These are phyloP conservation scores for Riparia riparia DNA, from an alignment of 2,113 vertebrate genomes.

Conservation along the genomic window DNA sequence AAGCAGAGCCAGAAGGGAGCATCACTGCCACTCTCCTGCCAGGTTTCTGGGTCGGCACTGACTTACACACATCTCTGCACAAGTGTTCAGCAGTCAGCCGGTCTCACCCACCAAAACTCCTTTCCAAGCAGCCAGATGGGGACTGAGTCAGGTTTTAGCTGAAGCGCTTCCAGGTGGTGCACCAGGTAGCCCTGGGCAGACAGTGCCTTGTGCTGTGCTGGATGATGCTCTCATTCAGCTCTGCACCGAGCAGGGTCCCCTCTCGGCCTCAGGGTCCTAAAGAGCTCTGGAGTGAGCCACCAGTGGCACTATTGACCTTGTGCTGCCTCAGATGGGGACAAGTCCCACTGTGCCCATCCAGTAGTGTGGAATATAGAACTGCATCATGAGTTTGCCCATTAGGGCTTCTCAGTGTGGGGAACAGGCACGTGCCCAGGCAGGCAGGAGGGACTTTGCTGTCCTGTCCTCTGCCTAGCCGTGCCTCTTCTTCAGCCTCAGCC, in stretches of 20 bases:
- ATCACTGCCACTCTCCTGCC: conserved; percentile 42
- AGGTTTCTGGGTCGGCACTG: conserved; percentile 23
- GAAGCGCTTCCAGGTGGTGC: neutral
- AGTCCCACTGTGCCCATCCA: neutral
- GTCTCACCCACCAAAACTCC: conserved; percentile 18
- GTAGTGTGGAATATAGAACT: neutral
- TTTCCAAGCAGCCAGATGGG: conserved; percentile 15
- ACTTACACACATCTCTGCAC: conserved; percentile 10
- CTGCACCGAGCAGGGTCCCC: neutral
- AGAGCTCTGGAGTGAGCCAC: neutral
- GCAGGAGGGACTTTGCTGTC: neutral
- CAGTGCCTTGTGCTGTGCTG: neutral
- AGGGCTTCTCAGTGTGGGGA: neutral
- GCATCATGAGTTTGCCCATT: neutral
- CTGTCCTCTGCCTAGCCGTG: neutral
- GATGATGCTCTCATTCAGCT: neutral
- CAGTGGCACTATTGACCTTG: neutral
- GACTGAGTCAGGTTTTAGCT: neutral
- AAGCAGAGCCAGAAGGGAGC: conserved; percentile 53
- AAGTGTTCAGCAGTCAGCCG: neutral
- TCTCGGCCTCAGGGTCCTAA: neutral
- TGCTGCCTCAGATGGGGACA: neutral
- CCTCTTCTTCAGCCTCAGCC: neutral
- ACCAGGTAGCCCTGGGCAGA: neutral
- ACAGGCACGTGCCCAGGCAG: neutral